Base-by-base conservation (phyloP, 2,888 invertebrate species). In the Drosophila parthenogenetica region DNA sequence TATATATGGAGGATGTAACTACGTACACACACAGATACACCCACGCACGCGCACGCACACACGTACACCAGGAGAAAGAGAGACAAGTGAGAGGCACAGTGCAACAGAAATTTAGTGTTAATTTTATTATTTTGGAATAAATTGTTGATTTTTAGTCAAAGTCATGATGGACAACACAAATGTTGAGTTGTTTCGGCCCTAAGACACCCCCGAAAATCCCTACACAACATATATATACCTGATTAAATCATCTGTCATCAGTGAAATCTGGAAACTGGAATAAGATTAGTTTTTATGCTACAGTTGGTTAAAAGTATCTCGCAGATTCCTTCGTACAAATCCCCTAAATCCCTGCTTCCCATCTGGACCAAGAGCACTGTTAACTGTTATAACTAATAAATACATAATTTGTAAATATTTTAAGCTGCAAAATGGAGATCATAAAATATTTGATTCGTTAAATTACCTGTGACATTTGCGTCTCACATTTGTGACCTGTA, bases 41-140 rank as follows among this genome's bases (percentile, higher is more conserved):
- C 8, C 29, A 29, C 29, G 25, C 25, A 25, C 7, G 51, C 29
- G 25, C 25, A 25, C 7, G 51, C 51, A 51, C 39, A 51, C 37
- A 37, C 55, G 29, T 29, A 29, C 29, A 29, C 29, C 29, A 8
- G 45, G 2, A 32, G 29, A 46, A 55, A 2, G 35, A 17, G 11
- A 48, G 46, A 29, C 17, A 46, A 16, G 43, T 61, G 67, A 69
- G 57, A 55, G 68, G 73, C 75, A 57, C 68, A 70, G 72, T 73
- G 75, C 73, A 67, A 69, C 69, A 73, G 69, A 84, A 87, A 78
- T 74, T 72, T 81, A 69, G 77, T 71, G 75, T 76, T 87, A 78
- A 74, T 79, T 89, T 85, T 75, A 79, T 87, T 81, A 71, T 65
- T 81, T 88, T 85, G 77, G 78, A 81, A 73, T 77, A 83, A 73